A percentile compares a stretch with the other conserved stretches of the same genome.
These are phyloP conservation scores for Enteromius argenteus DNA, from an alignment of 2,797 vertebrate species.

Conservation along the genomic window DNA sequence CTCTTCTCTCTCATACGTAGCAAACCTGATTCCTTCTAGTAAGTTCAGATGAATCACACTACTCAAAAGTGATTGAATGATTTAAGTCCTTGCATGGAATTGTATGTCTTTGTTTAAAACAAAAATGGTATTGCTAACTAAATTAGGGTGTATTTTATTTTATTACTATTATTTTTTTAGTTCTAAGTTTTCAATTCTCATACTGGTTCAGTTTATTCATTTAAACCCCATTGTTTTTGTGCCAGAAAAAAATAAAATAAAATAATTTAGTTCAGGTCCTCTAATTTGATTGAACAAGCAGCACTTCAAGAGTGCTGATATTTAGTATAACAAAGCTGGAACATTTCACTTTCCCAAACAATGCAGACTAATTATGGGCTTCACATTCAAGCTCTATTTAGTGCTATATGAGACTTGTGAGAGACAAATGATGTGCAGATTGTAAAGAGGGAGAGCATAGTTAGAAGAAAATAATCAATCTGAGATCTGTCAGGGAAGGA, in stretches of 20 bases:
- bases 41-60: not conserved
- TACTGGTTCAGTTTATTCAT: not conserved
- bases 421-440: conserved; percentile 10
- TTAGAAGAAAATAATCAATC: conserved; percentile 2
- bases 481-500: conserved; percentile 22
- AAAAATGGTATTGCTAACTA: not conserved
- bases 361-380: conserved; percentile 2
- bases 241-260: not conserved
- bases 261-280: not conserved
- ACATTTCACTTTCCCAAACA: not conserved
- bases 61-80: not conserved
- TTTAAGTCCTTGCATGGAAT: not conserved
- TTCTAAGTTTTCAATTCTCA: not conserved
- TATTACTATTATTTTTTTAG: not conserved
- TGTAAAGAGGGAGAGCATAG: not conserved
- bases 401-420: not conserved
- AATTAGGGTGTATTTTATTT: not conserved
- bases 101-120: not conserved
- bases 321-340: not conserved
- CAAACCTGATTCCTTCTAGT: not conserved
- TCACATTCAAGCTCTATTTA: conserved; percentile 6
- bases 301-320: not conserved
- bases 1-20: not conserved
- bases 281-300: not conserved
- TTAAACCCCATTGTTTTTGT: not conserved